A percentile compares a stretch with the other conserved stretches of the same genome.
phyloP scores from a whole-genome alignment of 2,888 invertebrate species.

The Dichetophora obliterata region DNA sequence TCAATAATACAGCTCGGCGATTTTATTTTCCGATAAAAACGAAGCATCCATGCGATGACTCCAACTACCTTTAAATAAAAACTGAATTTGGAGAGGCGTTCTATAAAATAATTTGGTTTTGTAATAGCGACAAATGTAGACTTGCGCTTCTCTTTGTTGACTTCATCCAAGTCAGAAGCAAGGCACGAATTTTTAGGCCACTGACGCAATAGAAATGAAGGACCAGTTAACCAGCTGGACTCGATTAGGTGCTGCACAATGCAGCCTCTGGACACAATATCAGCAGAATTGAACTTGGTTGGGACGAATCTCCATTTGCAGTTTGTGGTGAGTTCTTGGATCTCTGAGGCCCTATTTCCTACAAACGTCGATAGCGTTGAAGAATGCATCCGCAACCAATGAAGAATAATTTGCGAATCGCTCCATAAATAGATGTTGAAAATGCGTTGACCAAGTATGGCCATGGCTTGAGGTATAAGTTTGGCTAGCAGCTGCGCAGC shows the following conservation, averaged over 20 bases:
- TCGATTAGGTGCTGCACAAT: no score
- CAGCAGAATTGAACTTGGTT: constrained; percentile 9
- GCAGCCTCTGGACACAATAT: constrained; percentile 35
- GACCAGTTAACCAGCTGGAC: no score
- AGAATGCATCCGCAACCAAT: constrained; percentile 45
- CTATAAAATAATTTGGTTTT: no score
- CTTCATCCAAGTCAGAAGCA: background rate
- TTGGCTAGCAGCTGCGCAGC: constrained; percentile 23
- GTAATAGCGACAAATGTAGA: constrained; percentile 31
- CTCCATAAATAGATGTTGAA: constrained; percentile 37
- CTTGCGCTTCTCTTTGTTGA: constrained; percentile 15
- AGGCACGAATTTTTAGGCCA: background rate
- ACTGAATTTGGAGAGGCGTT: no score
- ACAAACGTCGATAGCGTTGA: constrained; percentile 40
- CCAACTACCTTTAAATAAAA: no score
- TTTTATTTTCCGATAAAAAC: no score
- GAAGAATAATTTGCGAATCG: constrained; percentile 46
- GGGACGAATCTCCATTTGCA: constrained; percentile 14
- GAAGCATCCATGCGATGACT: no score
- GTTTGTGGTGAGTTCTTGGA: constrained; percentile 15
- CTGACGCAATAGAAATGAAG: no score
- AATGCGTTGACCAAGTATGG: background rate
- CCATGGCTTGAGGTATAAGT: constrained; percentile 8
- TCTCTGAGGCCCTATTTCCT: no score
- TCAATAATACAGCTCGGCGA: no score